A percentile compares a stretch with the other conserved stretches of the same genome.
These are phyloP conservation scores for Agrotis clavis DNA, from an alignment of 2,888 invertebrate genomes.

Conservation along the genomic window DNA sequence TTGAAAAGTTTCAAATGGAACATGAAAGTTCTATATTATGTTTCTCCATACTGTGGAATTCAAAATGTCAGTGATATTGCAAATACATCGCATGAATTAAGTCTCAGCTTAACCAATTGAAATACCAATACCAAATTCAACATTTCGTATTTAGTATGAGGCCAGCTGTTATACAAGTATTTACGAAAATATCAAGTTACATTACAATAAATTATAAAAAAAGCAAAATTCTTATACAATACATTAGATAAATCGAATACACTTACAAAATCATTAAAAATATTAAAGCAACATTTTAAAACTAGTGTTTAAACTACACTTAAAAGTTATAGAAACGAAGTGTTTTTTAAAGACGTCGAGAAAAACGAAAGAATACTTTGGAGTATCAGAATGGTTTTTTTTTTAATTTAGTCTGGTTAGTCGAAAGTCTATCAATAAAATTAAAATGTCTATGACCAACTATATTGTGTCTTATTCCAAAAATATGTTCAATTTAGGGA, in stretches of 20 bases:
- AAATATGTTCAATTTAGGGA: not conserved
- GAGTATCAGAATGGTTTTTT: slow-evolving; percentile 15
- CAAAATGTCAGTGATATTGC: not conserved
- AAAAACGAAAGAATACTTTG: slow-evolving; percentile 46
- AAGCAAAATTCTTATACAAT: slow-evolving; percentile 42
- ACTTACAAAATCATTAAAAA: slow-evolving; percentile 57
- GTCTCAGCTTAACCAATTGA: slow-evolving; percentile 42
- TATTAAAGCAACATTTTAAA: slow-evolving; percentile 55
- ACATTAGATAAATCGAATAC: slow-evolving; percentile 48
- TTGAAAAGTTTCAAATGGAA: slow-evolving; percentile 34
- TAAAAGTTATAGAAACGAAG: slow-evolving; percentile 34
- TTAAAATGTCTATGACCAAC: slow-evolving; percentile 8
- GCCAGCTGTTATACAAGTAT: slow-evolving; percentile 1
- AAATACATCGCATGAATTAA: slow-evolving; percentile 49
- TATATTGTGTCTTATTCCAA: not conserved
- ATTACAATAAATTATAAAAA: slow-evolving; percentile 51
- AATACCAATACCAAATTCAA: slow-evolving; percentile 30
- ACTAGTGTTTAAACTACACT: slow-evolving; percentile 47
- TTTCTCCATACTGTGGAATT: slow-evolving; percentile 11
- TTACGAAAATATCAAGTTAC: slow-evolving; percentile 29
- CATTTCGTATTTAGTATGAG: not conserved
- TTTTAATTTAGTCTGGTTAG: not conserved
- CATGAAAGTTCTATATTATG: slow-evolving; percentile 19
- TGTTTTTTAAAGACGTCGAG: slow-evolving; percentile 20
- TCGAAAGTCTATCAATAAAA: slow-evolving; percentile 10